These are phyloP conservation scores for Dione vanillae DNA, from an alignment of 2,888 invertebrate species.

Conservation along the genomic window DNA sequence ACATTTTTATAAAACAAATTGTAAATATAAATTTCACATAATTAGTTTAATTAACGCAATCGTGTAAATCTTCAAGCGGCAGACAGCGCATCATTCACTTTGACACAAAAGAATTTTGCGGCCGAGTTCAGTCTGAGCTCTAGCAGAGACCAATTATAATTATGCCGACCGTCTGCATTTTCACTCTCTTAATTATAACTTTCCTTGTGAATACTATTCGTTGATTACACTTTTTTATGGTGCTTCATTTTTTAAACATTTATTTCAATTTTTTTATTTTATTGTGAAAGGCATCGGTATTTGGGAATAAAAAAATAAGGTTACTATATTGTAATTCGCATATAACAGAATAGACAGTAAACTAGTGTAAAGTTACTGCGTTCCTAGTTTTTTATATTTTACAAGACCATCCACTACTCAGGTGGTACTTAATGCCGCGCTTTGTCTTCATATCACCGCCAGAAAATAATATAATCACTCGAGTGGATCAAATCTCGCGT, in stretches of 20 bases:
- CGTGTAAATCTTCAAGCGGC: slow-evolving; percentile 6
- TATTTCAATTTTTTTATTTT: neutral
- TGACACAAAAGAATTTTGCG: slow-evolving; percentile 32
- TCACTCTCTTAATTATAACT: slow-evolving; percentile 42
- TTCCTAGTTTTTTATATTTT: too few relatives aligned
- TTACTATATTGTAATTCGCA: too few relatives aligned
- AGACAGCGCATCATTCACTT: slow-evolving; percentile 32
- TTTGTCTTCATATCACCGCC: too few relatives aligned
- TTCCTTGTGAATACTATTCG: slow-evolving; percentile 36
- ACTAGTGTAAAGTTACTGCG: too few relatives aligned
- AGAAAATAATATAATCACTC: too few relatives aligned
- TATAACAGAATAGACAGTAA: too few relatives aligned
- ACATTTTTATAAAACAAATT: neutral
- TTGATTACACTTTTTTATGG: slow-evolving; percentile 36
- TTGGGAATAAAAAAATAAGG: neutral
- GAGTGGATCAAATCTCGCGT: too few relatives aligned
- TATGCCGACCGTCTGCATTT: slow-evolving; percentile 34
- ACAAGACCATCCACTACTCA: too few relatives aligned
- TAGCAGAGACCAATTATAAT: slow-evolving; percentile 42
- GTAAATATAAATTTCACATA: neutral
- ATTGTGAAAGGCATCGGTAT: neutral
- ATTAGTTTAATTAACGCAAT: slow-evolving; percentile 11
- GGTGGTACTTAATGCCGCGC: too few relatives aligned
- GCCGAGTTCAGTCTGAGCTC: slow-evolving; percentile 28
- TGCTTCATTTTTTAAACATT: neutral